These are phyloP conservation scores for Athene noctua DNA, from an alignment of 2,113 vertebrate species.

Conservation along the genomic window DNA sequence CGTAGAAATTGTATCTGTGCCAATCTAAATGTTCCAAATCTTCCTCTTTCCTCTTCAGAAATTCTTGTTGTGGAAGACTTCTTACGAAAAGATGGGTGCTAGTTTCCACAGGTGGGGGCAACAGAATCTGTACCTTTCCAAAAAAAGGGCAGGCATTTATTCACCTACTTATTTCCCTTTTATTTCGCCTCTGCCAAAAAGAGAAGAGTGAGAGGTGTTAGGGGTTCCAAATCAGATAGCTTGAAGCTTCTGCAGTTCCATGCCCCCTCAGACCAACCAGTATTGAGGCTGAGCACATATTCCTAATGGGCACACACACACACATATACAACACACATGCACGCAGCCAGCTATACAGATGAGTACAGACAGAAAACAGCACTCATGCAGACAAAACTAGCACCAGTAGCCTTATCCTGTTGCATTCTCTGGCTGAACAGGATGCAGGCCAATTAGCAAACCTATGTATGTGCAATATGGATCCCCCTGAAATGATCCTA, in stretches of 20 bases:
- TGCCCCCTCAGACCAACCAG: neutral
- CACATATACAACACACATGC: fast-evolving
- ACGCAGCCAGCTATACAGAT: fast-evolving
- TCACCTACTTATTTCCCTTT: neutral
- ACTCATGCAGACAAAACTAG: neutral
- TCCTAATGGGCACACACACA: neutral
- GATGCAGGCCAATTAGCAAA: neutral
- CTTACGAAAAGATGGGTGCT: fast-evolving
- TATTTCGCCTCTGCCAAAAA: neutral
- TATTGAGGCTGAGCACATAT: fast-evolving
- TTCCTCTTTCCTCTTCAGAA: neutral
- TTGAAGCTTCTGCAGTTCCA: neutral
- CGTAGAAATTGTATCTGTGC: neutral
- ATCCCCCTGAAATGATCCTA: neutral
- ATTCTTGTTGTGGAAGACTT: neutral
- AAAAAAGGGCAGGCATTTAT: neutral
- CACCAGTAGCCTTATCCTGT: neutral
- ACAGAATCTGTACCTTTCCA: neutral
- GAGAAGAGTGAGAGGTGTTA: neutral
- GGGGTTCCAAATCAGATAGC: neutral
- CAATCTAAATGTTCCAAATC: neutral
- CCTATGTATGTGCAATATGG: neutral
- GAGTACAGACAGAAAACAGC: neutral
- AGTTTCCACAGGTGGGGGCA: neutral
- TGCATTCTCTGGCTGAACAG: neutral